Evolutionary conservation across 2,797 vertebrate genomes (phyloP).

Genomic region (Hapalemur alaotrensis): DNA sequence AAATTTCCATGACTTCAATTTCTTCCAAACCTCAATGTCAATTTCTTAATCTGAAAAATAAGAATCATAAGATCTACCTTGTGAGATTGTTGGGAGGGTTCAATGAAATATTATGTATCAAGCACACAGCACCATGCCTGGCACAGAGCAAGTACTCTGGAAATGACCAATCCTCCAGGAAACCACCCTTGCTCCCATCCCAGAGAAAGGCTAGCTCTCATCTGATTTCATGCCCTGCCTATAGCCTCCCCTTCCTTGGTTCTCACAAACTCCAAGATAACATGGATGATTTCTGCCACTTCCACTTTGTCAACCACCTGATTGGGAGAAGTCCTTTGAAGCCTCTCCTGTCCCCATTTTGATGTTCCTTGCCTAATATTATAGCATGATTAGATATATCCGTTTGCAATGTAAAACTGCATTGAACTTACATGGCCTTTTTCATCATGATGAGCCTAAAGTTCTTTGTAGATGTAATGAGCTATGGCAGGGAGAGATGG

Average conservation of each 20-base stretch:
- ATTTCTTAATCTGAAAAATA: neutral
- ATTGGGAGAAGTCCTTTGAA: neutral
- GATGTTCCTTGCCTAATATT: neutral
- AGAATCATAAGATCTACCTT: neutral
- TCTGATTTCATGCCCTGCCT: neutral
- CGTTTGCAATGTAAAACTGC: neutral
- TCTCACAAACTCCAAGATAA: neutral
- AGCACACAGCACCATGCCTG: neutral
- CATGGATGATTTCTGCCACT: neutral
- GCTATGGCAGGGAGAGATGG: neutral
- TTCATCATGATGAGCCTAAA: neutral
- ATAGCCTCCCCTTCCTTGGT: neutral
- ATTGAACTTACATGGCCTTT: neutral
- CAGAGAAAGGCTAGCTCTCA: neutral
- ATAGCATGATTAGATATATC: neutral
- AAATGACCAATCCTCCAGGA: neutral
- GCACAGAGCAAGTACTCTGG: neutral
- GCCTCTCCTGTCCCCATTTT: neutral
- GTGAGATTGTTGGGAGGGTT: neutral
- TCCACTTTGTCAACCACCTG: neutral
- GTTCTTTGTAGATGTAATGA: slow-evolving; percentile 25
- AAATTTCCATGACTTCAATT: neutral
- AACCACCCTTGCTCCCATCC: neutral
- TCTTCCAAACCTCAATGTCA: neutral
- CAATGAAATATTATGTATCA: neutral